Percentiles rank a stretch among this genome's conserved stretches.
Evolutionary conservation across 2,797 vertebrate genomes (phyloP).

Genomic region (Siniperca obscura): DNA sequence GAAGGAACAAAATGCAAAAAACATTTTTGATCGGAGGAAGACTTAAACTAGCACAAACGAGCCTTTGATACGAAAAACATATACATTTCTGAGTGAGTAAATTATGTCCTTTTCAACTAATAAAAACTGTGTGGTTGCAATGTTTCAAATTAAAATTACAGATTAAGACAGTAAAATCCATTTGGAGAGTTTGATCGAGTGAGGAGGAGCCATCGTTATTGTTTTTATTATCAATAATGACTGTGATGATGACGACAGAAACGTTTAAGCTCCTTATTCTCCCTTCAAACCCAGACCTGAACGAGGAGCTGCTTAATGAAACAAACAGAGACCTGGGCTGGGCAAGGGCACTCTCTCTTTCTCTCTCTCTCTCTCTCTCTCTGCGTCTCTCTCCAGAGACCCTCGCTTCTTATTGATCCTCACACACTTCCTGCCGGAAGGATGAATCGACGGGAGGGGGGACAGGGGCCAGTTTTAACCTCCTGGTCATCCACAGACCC

Average conservation of each 20-base stretch:
- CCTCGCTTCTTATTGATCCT: slow-evolving; percentile 79
- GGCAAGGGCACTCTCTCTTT: slow-evolving; percentile 38
- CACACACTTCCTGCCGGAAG: slow-evolving; percentile 81
- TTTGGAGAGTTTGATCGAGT: neutral
- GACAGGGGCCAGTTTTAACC: slow-evolving; percentile 46
- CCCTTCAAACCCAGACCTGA: slow-evolving; percentile 33
- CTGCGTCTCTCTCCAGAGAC: slow-evolving; percentile 58
- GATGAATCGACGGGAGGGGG: slow-evolving; percentile 68
- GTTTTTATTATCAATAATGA: slow-evolving; percentile 17
- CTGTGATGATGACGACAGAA: slow-evolving; percentile 12
- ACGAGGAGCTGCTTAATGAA: slow-evolving; percentile 47
- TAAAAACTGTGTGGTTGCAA: neutral
- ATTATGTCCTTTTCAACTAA: too few species aligned
- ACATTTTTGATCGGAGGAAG: too few species aligned
- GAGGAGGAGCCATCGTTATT: neutral
- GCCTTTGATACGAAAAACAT: neutral
- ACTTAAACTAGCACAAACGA: neutral
- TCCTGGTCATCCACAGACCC: slow-evolving; percentile 45
- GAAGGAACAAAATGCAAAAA: too few species aligned
- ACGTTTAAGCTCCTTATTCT: slow-evolving; percentile 23
- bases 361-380: slow-evolving; percentile 36
- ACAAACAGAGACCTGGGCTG: slow-evolving; percentile 55
- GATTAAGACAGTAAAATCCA: neutral
- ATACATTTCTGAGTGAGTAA: too few species aligned
- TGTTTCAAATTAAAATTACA: neutral